Conservation (phyloP, 1,140 invertebrate genomes). For the Centruroides sculpturatus region DNA sequence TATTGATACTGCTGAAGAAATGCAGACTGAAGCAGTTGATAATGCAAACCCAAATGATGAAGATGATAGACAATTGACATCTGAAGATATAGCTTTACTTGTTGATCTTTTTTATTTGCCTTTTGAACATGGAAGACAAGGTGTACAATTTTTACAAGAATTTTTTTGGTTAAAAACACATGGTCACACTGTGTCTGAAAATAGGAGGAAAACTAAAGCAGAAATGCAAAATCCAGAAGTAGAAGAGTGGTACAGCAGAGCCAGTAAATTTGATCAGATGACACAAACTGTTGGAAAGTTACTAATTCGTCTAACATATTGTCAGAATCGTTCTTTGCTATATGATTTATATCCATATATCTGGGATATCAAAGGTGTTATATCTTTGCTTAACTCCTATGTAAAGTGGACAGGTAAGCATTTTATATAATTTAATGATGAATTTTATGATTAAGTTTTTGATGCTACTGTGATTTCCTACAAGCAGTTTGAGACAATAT, state of each 20-base stretch:
- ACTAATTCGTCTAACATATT: slow-evolving; percentile 53
- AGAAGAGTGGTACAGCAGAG: slow-evolving; percentile 69
- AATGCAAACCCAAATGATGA: slow-evolving; percentile 8
- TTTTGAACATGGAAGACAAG: slow-evolving; percentile 86
- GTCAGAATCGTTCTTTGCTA: slow-evolving; percentile 70
- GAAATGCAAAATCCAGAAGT: slow-evolving; percentile 35
- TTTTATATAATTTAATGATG: background rate
- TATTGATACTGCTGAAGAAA: slow-evolving; percentile 17
- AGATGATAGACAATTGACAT: slow-evolving; percentile 39
- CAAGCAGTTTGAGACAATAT: too few relatives aligned
- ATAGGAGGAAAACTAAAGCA: slow-evolving; percentile 13
- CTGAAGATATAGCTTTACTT: slow-evolving; percentile 68
- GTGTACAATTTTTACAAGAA: slow-evolving; percentile 70
- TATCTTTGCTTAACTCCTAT: slow-evolving; percentile 77
- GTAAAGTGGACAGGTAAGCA: slow-evolving; percentile 78
- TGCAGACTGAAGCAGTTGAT: slow-evolving; percentile 19
- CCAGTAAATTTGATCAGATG: slow-evolving; percentile 60
- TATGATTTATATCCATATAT: slow-evolving; percentile 88
- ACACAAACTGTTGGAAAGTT: slow-evolving; percentile 51
- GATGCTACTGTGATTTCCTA: too few relatives aligned
- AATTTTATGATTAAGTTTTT: background rate
- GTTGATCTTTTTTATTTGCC: slow-evolving; percentile 94
- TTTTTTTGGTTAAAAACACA: slow-evolving; percentile 92
- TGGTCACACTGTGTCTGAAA: slow-evolving; percentile 50
- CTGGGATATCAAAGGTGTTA: slow-evolving; percentile 82